Base-by-base conservation (phyloP, 2,888 invertebrate genomes). In the Galerucella nymphaeae region DNA sequence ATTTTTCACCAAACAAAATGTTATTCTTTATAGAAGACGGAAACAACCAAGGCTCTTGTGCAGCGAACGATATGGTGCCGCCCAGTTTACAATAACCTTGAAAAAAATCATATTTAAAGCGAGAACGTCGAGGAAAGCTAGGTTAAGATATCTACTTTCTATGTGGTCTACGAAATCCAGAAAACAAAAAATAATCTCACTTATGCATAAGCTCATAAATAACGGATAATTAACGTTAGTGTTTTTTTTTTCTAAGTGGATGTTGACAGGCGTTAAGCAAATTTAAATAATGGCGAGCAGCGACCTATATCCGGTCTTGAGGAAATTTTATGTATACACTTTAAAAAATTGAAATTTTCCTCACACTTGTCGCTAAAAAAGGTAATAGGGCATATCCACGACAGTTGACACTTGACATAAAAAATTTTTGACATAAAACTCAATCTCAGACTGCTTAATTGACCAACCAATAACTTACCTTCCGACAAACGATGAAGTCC, bases 1-100 rank as follows among this genome's bases (percentile, higher is more conserved):
- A 87, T 0, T 88, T 87, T 79, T 89, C 88, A 0, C 94, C 94
- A 85, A 95, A 94, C 0, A 93, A 82, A 69, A 95, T 93, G 82
- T 95, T 95, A 79, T 94, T 93, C 55, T 92, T 88, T 1, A 95
- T 89, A 59, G 89, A 89, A 20, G 87, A 87, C 2, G 87, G 86
- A 79, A 88, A 88, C 57, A 88, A 75, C 92, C 92, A 92, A 0
- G 92, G 89, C 78, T 91, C 87, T 80, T 91, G 90, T 1, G 89
- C 87, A 1, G 90, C 89, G 80, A 91, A 92, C 0, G 87, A 86
- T 18, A 87, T 76, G 1, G 71, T 82, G 16, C 88, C 90, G 88
- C 62, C 90, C 1, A 90, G 18, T 57, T 68, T 71, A 42, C 75
- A 50, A 30, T 71, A 62, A 20, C 76, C 76, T 76, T 55, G 50